Evolutionary conservation across 2,113 vertebrate species (phyloP).

Genomic region (Eptesicus fuscus): DNA sequence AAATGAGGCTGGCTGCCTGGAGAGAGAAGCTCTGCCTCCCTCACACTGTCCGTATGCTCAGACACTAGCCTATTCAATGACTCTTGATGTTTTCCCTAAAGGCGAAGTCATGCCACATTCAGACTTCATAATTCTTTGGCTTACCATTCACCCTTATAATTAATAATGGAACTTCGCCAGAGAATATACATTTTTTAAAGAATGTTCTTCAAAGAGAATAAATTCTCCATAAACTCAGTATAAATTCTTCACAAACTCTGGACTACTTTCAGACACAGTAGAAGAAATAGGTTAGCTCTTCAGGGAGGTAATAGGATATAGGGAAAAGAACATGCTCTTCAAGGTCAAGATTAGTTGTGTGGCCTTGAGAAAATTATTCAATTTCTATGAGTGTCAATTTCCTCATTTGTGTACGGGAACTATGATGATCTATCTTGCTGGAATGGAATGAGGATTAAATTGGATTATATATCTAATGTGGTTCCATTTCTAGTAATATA

Average conservation of each 20-base stretch:
- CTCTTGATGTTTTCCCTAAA: conserved; percentile 35
- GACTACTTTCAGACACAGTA: background rate
- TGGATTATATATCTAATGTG: background rate
- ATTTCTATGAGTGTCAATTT: background rate
- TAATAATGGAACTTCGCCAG: conserved; percentile 51
- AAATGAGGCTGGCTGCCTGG: background rate
- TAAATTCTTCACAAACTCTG: conserved; percentile 20
- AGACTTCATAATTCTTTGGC: conserved; percentile 45
- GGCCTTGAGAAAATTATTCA: conserved; percentile 28
- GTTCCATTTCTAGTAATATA: background rate
- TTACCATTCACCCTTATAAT: conserved; percentile 57
- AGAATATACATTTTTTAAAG: background rate
- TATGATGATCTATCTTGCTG: background rate
- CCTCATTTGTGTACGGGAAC: conserved; percentile 20
- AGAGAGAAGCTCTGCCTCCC: background rate
- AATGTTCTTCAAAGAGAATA: conserved; percentile 45
- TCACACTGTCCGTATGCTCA: background rate
- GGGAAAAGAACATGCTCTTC: background rate
- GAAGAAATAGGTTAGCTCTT: background rate
- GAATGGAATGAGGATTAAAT: background rate
- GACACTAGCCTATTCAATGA: background rate
- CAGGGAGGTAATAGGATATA: background rate
- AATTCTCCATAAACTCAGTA: background rate
- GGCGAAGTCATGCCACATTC: conserved; percentile 30
- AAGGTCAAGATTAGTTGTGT: conserved; percentile 4